Base-by-base conservation (phyloP, 2,113 vertebrate species). In the Verasper variegatus region DNA sequence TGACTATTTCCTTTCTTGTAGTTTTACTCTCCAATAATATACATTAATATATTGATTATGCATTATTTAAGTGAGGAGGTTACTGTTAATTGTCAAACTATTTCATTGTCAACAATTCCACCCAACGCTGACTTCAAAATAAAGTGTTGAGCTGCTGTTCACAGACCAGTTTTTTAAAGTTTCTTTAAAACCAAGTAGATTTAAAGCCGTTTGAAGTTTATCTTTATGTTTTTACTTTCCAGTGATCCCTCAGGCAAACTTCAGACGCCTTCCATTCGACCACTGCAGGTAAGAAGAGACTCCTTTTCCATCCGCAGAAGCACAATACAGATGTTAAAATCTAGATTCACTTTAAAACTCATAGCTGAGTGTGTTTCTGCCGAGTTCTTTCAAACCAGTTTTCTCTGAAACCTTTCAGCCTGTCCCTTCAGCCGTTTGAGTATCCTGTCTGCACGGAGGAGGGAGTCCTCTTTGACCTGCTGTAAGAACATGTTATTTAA, bases 371-470 rank as follows among this genome's bases (percentile, higher is more conserved):
- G 9, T 31, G 31, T 31, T 31, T 31, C 5, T 31, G 5, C 4
- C 27, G 27, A 31, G 27, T 31, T 31, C 4, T 31, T 6, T 31
- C 27, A 5, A 56, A 56, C 21, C 21, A 4, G 27, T 60, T 68
- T 15, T 61, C 26, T 65, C 15, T 72, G 31, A 21, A 35, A 66
- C 5, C 15, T 82, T 90, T 76, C 78, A 99, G 98, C 82, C 94
- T 99, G 83, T 99, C 97, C 56, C 94, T 99, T 47, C 98, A 99
- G 90, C 98, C 98, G 0, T 99, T 98, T 76, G 95, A 96, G 71
- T 98, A 98, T 86, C 98, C 98, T 0, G 96, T 99, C 81, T 99
- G 98, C 79, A 98, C 97, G 0, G 93, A 91, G 0, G 97, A 98
- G 57, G 98, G 98, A 1, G 89, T 96, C 2, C 95, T 99, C 75